Evolutionary conservation across 2,888 invertebrate species (phyloP).

Genomic region (Napeogenes sylphis): DNA sequence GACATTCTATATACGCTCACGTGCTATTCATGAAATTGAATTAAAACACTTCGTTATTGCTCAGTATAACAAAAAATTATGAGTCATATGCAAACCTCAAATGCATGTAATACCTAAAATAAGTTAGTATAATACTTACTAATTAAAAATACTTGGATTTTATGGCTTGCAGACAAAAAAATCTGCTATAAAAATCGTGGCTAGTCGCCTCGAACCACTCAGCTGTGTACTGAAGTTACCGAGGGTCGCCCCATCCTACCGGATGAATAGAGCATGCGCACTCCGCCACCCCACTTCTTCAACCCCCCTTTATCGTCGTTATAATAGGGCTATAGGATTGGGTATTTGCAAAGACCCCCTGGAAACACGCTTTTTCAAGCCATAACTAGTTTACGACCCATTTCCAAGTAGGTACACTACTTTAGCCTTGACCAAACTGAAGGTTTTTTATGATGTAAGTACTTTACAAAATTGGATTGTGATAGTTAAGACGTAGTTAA

Average conservation of each 20-base stretch:
- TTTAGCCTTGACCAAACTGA: constrained; percentile 22
- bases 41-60: background rate
- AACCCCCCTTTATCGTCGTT: constrained; percentile 49
- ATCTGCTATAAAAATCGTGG: constrained; percentile 30
- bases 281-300: constrained; percentile 52
- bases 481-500: background rate
- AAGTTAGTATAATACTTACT: constrained; percentile 51
- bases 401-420: constrained; percentile 18
- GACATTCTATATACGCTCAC: background rate
- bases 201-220: constrained; percentile 43
- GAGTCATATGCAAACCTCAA: too few species aligned
- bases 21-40: constrained; percentile 8
- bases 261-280: constrained; percentile 70
- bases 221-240: constrained; percentile 66
- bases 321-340: constrained; percentile 40
- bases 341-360: constrained; percentile 41
- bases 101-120: too few species aligned
- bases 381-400: constrained; percentile 29
- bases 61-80: too few species aligned
- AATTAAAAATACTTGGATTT: constrained; percentile 62
- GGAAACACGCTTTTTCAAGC: constrained; percentile 33
- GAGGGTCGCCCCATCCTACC: constrained; percentile 51
- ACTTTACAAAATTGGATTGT: background rate
- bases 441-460: background rate
- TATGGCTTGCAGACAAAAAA: constrained; percentile 56